Evolutionary conservation across 2,797 vertebrate species (phyloP), one percentile per base, ranked within the genome.

Genomic region (Chaetodon trifasciatus): DNA sequence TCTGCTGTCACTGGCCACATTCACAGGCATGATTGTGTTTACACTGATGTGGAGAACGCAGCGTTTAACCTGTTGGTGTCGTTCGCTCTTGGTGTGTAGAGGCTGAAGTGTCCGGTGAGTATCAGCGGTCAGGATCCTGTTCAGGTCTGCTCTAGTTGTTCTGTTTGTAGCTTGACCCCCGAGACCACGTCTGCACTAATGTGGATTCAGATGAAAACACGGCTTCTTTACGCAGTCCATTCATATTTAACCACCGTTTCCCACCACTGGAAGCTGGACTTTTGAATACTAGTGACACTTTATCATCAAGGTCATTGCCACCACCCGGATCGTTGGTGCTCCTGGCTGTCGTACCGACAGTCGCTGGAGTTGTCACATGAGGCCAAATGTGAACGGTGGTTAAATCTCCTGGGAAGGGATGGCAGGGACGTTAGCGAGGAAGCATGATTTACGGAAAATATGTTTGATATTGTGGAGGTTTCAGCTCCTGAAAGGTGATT

Each of bases 91-190:
- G 67, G 24, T 56, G 55, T 72, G 55, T 90, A 90, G 91, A 92
- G 52, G 82, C 74, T 1, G 89, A 91, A 1, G 60, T 80, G 52
- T 79, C 72, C 0, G 87, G 85, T 91, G 89, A 92, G 89, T 92
- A 87, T 76, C 61, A 5, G 63, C 37, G 21, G 61, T 53, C 68
- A 28, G 71, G 76, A 46, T 46, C 65, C 46, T 4, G 69, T n/a
- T 65, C 46, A 32, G 64, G 57, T 84, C 40, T 52, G 52, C 16
- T 67, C 24, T 37, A 28, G 23, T n/a, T 60, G 21, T 65, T 50
- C 72, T 78, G 55, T 75, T 4, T 65, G 50, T 84, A 64, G 78
- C 72, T 70, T n/a, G 3, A 6, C 35, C 50, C 44, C 64, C 11
- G 49, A 80, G 58, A 57, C 58, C 63, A 61, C 44, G 68, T 63